phyloP scores from a whole-genome alignment of 2,113 vertebrate genomes.

The Brachypodius melanocephalos region DNA sequence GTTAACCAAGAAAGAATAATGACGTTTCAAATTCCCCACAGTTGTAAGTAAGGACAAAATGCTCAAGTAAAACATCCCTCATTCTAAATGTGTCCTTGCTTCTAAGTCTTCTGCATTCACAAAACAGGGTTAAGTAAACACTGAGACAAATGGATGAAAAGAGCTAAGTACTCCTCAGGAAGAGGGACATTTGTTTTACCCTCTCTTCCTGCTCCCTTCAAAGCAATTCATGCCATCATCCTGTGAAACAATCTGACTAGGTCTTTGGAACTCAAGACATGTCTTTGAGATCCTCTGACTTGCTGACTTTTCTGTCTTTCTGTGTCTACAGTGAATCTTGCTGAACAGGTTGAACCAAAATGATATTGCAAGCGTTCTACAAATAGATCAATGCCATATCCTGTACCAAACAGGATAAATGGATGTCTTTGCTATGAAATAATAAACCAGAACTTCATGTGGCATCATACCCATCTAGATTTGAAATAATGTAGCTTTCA shows the following conservation, averaged over 20 bases:
- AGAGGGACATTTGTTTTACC: not conserved
- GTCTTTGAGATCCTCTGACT: not conserved
- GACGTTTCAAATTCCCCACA: not conserved
- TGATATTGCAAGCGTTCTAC: not conserved
- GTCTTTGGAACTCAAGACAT: not conserved
- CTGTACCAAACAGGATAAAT: not conserved
- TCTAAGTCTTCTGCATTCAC: not conserved
- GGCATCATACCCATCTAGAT: not conserved
- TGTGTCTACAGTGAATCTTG: not conserved
- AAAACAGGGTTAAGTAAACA: not conserved
- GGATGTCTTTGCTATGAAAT: not conserved
- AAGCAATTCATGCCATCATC: not conserved
- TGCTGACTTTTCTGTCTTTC: not conserved
- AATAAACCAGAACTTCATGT: not conserved
- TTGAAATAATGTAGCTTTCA: not conserved
- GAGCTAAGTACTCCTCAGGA: not conserved
- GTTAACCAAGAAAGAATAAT: not conserved
- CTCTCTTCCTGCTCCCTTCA: not conserved
- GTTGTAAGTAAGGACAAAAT: not conserved
- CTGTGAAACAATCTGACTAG: not conserved
- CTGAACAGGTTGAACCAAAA: conserved; percentile 8
- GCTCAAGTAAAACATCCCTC: not conserved
- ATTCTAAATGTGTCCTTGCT: not conserved
- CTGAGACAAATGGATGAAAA: not conserved
- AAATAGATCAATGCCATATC: not conserved